Conservation (phyloP, 2,113 vertebrate species). For the Amphilophus citrinellus region DNA sequence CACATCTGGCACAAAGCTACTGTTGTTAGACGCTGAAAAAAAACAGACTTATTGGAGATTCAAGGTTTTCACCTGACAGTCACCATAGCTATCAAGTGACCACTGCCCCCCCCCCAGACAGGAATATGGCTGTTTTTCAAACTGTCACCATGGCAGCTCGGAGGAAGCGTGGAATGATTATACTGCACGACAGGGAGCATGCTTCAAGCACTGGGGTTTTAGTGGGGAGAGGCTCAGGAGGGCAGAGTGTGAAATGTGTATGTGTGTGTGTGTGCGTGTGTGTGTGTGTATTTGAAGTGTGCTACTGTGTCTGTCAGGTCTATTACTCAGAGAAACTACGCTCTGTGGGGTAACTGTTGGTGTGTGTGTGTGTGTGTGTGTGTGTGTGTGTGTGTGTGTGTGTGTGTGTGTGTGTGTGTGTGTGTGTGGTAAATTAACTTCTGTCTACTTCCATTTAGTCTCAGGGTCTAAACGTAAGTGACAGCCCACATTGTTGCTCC, state of each 20-base stretch:
- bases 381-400: constrained; percentile 4
- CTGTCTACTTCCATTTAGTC: constrained; percentile 48
- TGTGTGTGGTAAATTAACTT: constrained; percentile 46
- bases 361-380: neutral
- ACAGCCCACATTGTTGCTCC: constrained; percentile 34
- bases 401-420: neutral
- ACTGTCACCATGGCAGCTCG: constrained; percentile 34
- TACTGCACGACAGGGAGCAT: constrained; percentile 48
- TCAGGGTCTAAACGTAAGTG: constrained; percentile 34
- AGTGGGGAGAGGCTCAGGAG: constrained; percentile 14
- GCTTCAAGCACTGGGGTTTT: constrained; percentile 10
- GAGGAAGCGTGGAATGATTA: constrained; percentile 52
- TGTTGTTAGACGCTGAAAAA: constrained; percentile 8
- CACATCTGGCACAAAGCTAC: neutral
- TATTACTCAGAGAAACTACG: constrained; percentile 7
- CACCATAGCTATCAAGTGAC: constrained; percentile 39
- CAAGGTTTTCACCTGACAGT: constrained; percentile 25
- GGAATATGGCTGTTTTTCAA: constrained; percentile 49
- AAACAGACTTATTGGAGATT: constrained; percentile 17
- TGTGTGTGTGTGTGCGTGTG: constrained; percentile 23
- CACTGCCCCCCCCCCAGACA: neutral
- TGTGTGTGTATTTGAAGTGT: constrained; percentile 32
- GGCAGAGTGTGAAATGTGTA: constrained; percentile 23
- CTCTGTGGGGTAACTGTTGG: neutral
- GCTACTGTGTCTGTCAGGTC: constrained; percentile 22